These are phyloP conservation scores for Leuciscus waleckii DNA, from an alignment of 2,797 vertebrate genomes.

Conservation along the genomic window DNA sequence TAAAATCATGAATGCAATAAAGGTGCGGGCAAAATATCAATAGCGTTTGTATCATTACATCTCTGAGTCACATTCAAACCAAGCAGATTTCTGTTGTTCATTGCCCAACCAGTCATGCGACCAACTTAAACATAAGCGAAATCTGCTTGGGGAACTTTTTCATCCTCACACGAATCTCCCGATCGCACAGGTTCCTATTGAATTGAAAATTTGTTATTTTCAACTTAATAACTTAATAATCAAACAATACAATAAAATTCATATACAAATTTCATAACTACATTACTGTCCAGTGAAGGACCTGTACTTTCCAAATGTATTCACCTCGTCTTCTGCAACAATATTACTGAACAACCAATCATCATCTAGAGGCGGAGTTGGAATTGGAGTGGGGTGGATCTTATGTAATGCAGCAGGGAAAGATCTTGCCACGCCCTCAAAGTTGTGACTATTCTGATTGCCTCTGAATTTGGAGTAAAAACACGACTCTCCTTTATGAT, in stretches of 20 bases:
- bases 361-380: constrained; percentile 71
- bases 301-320: neutral
- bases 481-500: constrained; percentile 48
- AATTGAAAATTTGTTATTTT: neutral
- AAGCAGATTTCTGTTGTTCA: too few species aligned
- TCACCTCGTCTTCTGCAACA: constrained; percentile 64
- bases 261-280: neutral
- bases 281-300: neutral
- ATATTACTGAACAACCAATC: constrained; percentile 81
- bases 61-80: too few species aligned
- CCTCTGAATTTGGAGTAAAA: constrained; percentile 51
- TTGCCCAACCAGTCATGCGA: neutral
- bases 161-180: neutral
- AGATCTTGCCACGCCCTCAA: constrained; percentile 78
- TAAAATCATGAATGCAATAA: constrained; percentile 4
- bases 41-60: neutral
- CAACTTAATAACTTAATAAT: neutral
- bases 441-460: constrained; percentile 53
- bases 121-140: neutral
- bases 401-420: constrained; percentile 69
- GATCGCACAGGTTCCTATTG: neutral
- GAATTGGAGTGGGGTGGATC: constrained; percentile 59
- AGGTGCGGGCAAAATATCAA: neutral
- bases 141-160: too few species aligned
- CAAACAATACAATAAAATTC: neutral